Evolutionary conservation across 2,888 invertebrate genomes (phyloP).

Genomic region (Hyposoter dolosus): DNA sequence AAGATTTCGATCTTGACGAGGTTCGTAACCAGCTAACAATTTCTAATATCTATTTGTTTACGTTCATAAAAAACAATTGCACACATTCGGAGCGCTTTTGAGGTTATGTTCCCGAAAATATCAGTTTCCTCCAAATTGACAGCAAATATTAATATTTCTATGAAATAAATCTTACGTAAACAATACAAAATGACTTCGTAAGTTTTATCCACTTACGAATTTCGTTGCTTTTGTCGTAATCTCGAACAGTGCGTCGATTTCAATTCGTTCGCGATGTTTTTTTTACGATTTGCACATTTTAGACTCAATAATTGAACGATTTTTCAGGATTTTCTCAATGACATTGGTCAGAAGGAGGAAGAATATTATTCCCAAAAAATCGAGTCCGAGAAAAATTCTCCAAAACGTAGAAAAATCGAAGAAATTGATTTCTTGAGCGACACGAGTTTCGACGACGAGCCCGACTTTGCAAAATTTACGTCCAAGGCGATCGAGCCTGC

Average conservation of each 20-base stretch:
- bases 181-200: not conserved
- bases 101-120: conserved; percentile 17
- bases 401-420: conserved; percentile 57
- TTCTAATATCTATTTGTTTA: not conserved
- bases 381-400: conserved; percentile 33
- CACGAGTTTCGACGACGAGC: conserved; percentile 62
- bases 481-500: conserved; percentile 1
- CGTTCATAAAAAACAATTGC: conserved; percentile 23
- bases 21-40: conserved; percentile 63
- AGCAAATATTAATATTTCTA: not conserved
- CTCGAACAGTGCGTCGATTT: not conserved
- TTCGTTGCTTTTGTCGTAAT: not conserved
- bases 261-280: not conserved
- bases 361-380: conserved; percentile 66
- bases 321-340: conserved; percentile 77
- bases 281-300: not conserved
- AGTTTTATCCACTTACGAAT: not conserved
- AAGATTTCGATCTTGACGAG: conserved; percentile 78
- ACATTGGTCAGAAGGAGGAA: conserved; percentile 71
- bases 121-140: not conserved
- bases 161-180: not conserved
- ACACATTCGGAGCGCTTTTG: not conserved
- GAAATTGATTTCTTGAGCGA: conserved; percentile 41
- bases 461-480: conserved; percentile 55
- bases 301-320: not conserved